A percentile compares a stretch with the other conserved stretches of the same genome.
phyloP scores from a whole-genome alignment of 2,888 invertebrate species.

The Nowickia ferox region DNA sequence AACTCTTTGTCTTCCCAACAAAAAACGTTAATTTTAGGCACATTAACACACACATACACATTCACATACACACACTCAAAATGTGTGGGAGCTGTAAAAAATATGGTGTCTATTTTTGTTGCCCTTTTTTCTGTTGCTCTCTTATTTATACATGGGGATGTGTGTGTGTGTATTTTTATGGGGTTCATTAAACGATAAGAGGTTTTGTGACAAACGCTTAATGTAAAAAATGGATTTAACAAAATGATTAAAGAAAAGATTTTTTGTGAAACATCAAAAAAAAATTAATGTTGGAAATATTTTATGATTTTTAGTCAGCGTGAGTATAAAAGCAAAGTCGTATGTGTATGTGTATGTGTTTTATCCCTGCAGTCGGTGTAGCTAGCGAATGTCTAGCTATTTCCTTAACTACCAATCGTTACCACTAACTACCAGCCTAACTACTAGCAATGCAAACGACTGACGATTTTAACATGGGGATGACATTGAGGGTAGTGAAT shows the following conservation, averaged over 20 bases:
- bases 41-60: neutral
- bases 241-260: conserved; percentile 3
- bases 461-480: no score
- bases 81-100: neutral
- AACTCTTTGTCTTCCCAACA: conserved; percentile 14
- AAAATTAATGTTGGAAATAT: conserved; percentile 18
- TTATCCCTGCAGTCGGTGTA: no score
- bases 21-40: conserved; percentile 33
- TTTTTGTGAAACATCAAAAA: conserved; percentile 6
- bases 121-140: neutral
- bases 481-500: no score
- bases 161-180: conserved; percentile 12
- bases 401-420: no score
- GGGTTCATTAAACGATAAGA: conserved; percentile 56
- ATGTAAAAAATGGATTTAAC: conserved; percentile 22
- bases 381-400: no score
- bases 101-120: neutral
- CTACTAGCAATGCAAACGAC: no score
- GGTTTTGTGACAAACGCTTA: conserved; percentile 5
- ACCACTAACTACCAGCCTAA: no score
- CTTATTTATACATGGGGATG: neutral
- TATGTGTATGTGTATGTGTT: neutral
- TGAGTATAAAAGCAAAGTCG: neutral
- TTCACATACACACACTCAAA: neutral
- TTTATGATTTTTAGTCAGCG: conserved; percentile 9